A percentile compares a stretch with the other conserved stretches of the same genome.
Evolutionary conservation across 2,888 invertebrate species (phyloP).

Genomic region (Priocnemis perturbator): DNA sequence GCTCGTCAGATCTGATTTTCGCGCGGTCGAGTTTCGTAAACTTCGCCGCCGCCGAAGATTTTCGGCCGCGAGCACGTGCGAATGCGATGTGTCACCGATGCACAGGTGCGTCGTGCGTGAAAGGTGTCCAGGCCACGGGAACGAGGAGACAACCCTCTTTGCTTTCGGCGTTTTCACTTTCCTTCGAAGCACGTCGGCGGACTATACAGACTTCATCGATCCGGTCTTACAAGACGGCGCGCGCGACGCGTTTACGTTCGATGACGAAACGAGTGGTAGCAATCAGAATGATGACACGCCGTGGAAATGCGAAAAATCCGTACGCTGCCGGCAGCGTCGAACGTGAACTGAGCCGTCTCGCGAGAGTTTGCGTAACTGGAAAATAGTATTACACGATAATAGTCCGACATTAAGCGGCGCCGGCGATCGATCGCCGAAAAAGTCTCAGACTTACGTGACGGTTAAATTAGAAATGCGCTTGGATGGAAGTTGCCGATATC

Average conservation of each 20-base stretch:
- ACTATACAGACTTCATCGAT: slow-evolving; percentile 30
- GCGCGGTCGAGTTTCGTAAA: too few species aligned
- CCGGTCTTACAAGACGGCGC: slow-evolving; percentile 38
- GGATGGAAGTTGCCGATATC: background rate
- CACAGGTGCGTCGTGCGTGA: slow-evolving; percentile 1
- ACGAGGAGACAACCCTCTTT: slow-evolving; percentile 16
- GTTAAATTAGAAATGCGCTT: background rate
- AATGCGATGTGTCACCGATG: background rate
- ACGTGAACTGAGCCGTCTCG: too few species aligned
- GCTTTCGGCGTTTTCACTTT: slow-evolving; percentile 53
- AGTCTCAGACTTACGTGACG: background rate
- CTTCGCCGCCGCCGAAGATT: too few species aligned
- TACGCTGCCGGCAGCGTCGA: too few species aligned
- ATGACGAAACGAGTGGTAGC: background rate
- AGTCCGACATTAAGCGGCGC: too few species aligned
- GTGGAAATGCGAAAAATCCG: too few species aligned
- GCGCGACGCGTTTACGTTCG: background rate
- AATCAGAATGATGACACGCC: too few species aligned
- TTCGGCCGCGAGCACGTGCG: background rate
- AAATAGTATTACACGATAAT: too few species aligned
- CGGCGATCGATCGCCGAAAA: background rate
- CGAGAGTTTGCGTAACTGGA: too few species aligned
- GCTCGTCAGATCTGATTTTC: too few species aligned
- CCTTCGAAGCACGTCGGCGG: slow-evolving; percentile 41
- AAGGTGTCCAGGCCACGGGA: background rate